A percentile compares a stretch with the other conserved stretches of the same genome.
phyloP scores from a whole-genome alignment of 2,797 vertebrate species.

The Apogon hyalosoma region DNA sequence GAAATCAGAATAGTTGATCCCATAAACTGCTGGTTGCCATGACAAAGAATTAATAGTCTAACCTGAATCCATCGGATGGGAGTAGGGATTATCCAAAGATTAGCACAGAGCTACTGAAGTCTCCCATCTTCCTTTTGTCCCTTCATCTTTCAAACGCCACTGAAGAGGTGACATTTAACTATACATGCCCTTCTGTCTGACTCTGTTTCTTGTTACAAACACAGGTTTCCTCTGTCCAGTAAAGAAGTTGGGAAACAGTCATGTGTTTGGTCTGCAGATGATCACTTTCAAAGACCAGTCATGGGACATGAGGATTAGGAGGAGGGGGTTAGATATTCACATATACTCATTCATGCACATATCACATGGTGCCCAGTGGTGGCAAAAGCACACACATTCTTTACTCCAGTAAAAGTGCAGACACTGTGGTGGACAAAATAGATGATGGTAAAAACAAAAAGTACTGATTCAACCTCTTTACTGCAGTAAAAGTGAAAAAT shows the following conservation, averaged over 20 bases:
- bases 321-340: slow-evolving; percentile 4
- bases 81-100: slow-evolving; percentile 21
- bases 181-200: too few species aligned
- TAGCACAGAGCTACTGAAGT: slow-evolving; percentile 13
- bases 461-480: too few species aligned
- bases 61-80: slow-evolving; percentile 24
- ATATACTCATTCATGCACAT: neutral
- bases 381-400: too few species aligned
- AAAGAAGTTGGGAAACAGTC: neutral
- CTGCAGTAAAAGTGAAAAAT: too few species aligned
- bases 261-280: slow-evolving; percentile 22
- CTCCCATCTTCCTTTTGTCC: slow-evolving; percentile 7
- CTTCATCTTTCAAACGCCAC: slow-evolving; percentile 3
- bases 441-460: too few species aligned
- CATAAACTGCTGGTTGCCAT: slow-evolving; percentile 25
- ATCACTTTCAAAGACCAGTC: slow-evolving; percentile 21
- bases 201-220: neutral
- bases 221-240: neutral
- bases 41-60: slow-evolving; percentile 20
- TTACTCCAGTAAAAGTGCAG: too few species aligned
- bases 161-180: too few species aligned
- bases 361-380: too few species aligned
- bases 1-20: neutral
- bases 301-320: slow-evolving; percentile 36
- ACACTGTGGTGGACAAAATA: too few species aligned